Evolutionary conservation across 2,797 vertebrate genomes (phyloP).

Genomic region (Scyliorhinus canicula): DNA sequence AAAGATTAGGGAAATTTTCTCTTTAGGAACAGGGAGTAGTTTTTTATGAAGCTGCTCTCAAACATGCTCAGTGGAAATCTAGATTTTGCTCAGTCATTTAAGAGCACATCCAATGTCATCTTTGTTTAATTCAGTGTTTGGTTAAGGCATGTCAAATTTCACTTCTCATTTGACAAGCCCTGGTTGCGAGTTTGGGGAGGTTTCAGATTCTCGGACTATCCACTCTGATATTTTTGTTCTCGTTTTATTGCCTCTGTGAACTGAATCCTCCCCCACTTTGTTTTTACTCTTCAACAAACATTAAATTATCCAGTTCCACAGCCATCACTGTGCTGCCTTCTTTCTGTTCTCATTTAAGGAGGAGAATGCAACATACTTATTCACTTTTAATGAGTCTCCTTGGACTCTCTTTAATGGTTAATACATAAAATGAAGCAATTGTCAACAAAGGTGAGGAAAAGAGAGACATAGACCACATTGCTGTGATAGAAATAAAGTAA

Average conservation of each 20-base stretch:
- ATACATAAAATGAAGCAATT: background rate
- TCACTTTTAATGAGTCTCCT: background rate
- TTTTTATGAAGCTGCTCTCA: background rate
- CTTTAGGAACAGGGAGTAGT: background rate
- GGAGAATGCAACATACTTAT: background rate
- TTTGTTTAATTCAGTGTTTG: background rate
- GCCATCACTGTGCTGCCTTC: too few species aligned
- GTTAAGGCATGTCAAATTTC: background rate
- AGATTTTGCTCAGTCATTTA: background rate
- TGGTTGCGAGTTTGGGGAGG: background rate
- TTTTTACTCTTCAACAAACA: background rate
- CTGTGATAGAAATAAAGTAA: constrained; percentile 71
- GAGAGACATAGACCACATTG: constrained; percentile 46
- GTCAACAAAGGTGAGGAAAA: constrained; percentile 46
- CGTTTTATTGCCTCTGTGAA: background rate
- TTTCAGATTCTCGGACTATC: background rate
- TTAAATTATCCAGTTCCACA: background rate
- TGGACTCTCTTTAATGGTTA: background rate
- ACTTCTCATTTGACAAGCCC: background rate
- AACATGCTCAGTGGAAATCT: background rate
- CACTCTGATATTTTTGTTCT: background rate
- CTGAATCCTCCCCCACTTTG: background rate
- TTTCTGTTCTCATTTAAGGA: background rate
- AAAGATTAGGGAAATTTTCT: background rate
- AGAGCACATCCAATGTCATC: background rate